phyloP scores from a whole-genome alignment of 2,888 invertebrate genomes.

The Dermolepida albohirtum region DNA sequence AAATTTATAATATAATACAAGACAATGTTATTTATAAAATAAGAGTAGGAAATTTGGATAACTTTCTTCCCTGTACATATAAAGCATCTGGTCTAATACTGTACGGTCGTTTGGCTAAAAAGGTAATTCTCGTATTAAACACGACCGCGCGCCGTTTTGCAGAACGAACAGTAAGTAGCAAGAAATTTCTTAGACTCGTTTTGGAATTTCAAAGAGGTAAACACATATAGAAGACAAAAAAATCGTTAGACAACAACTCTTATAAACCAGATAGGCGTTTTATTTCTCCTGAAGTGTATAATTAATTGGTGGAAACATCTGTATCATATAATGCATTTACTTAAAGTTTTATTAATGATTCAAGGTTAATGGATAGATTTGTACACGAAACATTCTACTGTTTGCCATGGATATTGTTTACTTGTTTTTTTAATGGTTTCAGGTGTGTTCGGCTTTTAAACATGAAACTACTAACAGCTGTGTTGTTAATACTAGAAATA shows the following conservation, averaged over 20 bases:
- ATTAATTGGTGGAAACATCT: constrained; percentile 38
- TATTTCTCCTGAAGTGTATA: constrained; percentile 25
- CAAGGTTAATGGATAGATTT: constrained; percentile 25
- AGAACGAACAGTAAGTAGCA: constrained; percentile 28
- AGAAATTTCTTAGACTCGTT: constrained; percentile 31
- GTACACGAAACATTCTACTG: constrained; percentile 6
- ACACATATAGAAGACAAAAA: constrained; percentile 15
- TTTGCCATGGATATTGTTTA: constrained; percentile 4
- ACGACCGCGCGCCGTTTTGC: constrained; percentile 17
- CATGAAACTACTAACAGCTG: constrained; percentile 21
- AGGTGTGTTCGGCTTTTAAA: constrained; percentile 23
- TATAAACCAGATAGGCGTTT: constrained; percentile 31
- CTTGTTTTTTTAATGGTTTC: constrained; percentile 4
- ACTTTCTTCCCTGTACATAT: constrained; percentile 20
- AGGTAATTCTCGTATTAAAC: constrained; percentile 24
- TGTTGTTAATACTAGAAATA: constrained; percentile 7
- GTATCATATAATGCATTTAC: constrained; percentile 32
- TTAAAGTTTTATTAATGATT: constrained; percentile 29
- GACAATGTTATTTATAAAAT: no score
- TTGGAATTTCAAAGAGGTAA: constrained; percentile 37
- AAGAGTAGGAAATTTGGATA: constrained; percentile 27
- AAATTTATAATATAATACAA: no score
- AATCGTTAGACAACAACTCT: constrained; percentile 4
- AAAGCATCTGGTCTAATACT: constrained; percentile 12
- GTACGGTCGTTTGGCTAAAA: constrained; percentile 19